phyloP scores from a whole-genome alignment of 2,888 invertebrate species.

The Capitulum mitella region DNA sequence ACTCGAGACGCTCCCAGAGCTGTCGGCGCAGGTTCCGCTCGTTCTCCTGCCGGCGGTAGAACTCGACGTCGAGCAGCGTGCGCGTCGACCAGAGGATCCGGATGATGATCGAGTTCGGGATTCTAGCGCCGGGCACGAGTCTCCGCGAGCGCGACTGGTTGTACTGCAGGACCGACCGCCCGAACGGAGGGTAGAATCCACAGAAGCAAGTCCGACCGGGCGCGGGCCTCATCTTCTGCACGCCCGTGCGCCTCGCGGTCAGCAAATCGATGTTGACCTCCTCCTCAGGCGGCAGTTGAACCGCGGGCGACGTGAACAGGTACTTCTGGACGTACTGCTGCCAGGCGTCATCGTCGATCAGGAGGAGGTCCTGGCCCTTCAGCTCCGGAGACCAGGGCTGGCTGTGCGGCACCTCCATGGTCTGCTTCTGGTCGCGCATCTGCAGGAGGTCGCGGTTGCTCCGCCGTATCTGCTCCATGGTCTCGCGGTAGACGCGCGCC shows the following conservation, averaged over 20 bases:
- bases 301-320: neutral
- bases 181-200: neutral
- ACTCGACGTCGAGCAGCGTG: neutral
- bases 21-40: neutral
- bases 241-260: neutral
- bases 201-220: neutral
- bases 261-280: neutral
- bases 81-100: neutral
- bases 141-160: neutral
- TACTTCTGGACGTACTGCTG: neutral
- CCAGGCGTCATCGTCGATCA: neutral
- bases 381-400: neutral
- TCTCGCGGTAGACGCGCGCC: neutral
- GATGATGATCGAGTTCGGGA: neutral
- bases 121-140: neutral
- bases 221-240: neutral
- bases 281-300: neutral
- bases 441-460: neutral
- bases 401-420: neutral
- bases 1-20: neutral
- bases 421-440: neutral
- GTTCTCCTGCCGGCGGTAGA: neutral
- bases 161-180: neutral
- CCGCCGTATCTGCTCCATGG: neutral
- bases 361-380: neutral